A percentile compares a stretch with the other conserved stretches of the same genome.
phyloP scores from a whole-genome alignment of 92 coral and sea anemone species.

The Palythoa grandis region DNA sequence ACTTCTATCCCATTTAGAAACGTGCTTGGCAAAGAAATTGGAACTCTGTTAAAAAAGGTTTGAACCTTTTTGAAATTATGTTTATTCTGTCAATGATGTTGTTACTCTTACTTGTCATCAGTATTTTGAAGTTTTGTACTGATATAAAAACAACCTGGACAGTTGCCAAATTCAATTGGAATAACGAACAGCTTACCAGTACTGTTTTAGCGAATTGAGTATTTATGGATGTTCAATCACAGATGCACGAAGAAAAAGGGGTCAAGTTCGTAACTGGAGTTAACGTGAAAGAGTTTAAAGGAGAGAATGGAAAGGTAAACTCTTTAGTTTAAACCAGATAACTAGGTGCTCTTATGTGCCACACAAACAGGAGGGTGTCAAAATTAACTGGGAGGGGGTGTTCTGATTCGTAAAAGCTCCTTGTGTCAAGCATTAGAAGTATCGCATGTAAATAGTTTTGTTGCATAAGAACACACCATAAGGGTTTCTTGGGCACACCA shows the following conservation, averaged over 20 bases:
- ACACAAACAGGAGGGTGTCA: no score
- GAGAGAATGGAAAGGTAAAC: slow-evolving; percentile 80
- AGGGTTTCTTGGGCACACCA: no score
- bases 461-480: no score
- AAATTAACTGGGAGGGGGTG: no score
- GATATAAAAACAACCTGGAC: not conserved
- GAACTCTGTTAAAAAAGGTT: slow-evolving; percentile 85
- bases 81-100: not conserved
- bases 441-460: no score
- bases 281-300: slow-evolving; percentile 88
- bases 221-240: not conserved
- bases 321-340: not conserved
- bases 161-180: not conserved
- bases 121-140: not conserved
- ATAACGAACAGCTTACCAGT: no score
- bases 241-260: slow-evolving; percentile 90
- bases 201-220: no score
- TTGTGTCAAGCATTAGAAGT: no score
- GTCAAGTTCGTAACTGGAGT: slow-evolving; percentile 86
- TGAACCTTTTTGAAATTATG: not conserved
- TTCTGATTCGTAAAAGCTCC: no score
- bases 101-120: not conserved
- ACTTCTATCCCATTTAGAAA: slow-evolving; percentile 82
- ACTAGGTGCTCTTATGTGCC: not conserved
- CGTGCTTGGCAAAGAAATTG: slow-evolving; percentile 85